phyloP scores from a whole-genome alignment of 2,113 vertebrate species.

The Gopherus flavomarginatus region DNA sequence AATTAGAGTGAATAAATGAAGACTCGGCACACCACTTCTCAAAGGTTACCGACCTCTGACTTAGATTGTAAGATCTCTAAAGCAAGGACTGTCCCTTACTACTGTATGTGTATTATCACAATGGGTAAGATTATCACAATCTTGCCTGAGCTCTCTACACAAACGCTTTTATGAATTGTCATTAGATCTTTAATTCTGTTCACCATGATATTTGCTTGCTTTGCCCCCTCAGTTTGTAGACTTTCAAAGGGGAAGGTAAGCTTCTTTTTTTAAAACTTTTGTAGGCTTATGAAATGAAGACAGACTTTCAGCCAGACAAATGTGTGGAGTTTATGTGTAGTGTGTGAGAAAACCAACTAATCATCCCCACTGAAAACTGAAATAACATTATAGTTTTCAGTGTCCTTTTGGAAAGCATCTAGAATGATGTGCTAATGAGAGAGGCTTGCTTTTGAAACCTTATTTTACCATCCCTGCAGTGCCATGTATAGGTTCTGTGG shows the following conservation, averaged over 20 bases:
- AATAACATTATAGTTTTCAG: not conserved
- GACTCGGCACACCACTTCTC: no score
- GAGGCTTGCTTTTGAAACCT: not conserved
- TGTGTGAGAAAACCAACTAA: not conserved
- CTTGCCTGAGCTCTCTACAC: not conserved
- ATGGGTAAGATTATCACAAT: no score
- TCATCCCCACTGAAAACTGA: not conserved
- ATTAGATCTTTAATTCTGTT: not conserved
- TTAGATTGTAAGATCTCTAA: not conserved
- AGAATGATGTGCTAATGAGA: not conserved
- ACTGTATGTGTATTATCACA: no score
- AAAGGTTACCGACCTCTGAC: no score
- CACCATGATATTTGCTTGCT: no score
- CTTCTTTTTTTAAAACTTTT: no score
- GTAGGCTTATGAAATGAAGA: no score
- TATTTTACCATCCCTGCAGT: not conserved
- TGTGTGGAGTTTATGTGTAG: accelerated
- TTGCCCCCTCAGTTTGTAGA: no score
- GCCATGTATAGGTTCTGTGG: not conserved
- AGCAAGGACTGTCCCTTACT: not conserved
- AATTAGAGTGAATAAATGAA: no score
- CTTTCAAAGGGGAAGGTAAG: not conserved
- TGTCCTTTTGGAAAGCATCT: not conserved
- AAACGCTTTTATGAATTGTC: accelerated
- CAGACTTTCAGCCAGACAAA: no score